Evolutionary conservation across 2,797 vertebrate genomes (phyloP), one percentile per base, ranked within the genome.

Genomic region (Crenuchus spilurus): DNA sequence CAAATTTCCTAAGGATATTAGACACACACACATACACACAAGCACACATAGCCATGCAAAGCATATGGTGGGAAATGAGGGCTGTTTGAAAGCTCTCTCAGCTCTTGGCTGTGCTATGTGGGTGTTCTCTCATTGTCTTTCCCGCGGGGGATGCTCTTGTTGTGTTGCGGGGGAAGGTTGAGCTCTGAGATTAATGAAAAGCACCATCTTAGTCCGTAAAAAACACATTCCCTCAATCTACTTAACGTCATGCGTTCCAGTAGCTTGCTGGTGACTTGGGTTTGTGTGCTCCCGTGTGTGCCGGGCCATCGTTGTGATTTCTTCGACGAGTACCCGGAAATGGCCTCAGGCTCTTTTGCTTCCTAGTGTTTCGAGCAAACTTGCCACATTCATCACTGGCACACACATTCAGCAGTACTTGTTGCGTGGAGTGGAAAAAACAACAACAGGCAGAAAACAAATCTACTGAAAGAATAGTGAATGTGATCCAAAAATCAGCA

Each of bases 171-270:
- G 89, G 91, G 92, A 88, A 91, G 88, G 86, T 88, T 90, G 84
- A 82, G 85, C 85, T 87, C 80, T 46, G 75, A 89, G 91, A 92
- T 91, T 92, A 93, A 92, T 92, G 88, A 91, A 92, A 90, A 91
- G 89, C 89, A 90, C 83, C 87, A 86, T 92, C 90, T 90, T 90
- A 84, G 86, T 90, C 88, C 87, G 31, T 33, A 71, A 90, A 91
- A 88, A 84, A 85, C 87, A 85, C 83, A 85, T 88, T 91, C 91
- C 89, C 85, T 89, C 88, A 89, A 89, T 89, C 86, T 91, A 88
- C 89, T 90, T 90, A 91, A 87, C 89, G 88, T 85, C 81, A 82
- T 85, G 81, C 88, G 85, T 87, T 90, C 83, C 86, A 87, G 87
- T 81, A 87, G 85, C 87, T 86, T 80, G 81, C 78, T 79, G 82